A percentile compares a stretch with the other conserved stretches of the same genome.
Evolutionary conservation across 2,797 vertebrate genomes (phyloP).

Genomic region (Sibirionetta formosa): DNA sequence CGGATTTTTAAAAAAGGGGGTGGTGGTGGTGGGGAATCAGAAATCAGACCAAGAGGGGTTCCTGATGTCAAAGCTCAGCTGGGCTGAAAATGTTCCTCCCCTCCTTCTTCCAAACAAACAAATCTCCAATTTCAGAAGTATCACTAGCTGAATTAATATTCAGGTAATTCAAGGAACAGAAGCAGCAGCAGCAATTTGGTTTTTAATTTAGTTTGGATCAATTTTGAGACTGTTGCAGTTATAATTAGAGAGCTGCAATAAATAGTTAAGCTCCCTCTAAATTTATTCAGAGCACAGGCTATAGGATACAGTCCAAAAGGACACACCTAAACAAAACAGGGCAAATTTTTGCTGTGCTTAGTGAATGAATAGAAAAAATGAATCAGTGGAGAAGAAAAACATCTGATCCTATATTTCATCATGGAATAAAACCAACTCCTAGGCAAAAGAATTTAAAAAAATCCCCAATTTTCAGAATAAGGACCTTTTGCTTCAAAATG

Average conservation of each 20-base stretch:
- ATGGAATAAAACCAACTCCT: neutral
- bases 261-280: constrained; percentile 25
- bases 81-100: neutral
- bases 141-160: constrained; percentile 8
- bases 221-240: constrained; percentile 6
- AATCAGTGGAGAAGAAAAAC: neutral
- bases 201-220: constrained; percentile 52
- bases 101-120: neutral
- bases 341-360: constrained; percentile 29
- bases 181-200: constrained; percentile 19
- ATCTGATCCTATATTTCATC: neutral
- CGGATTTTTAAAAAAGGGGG: neutral
- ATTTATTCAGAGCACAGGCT: neutral
- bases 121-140: neutral
- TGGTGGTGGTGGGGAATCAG: neutral
- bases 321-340: constrained; percentile 37
- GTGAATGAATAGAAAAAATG: neutral
- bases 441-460: neutral
- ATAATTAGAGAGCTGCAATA: neutral
- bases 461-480: fast-evolving
- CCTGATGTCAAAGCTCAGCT: neutral
- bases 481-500: neutral
- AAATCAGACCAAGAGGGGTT: neutral
- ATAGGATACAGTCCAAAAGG: neutral
- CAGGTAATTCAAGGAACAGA: neutral